A percentile compares a stretch with the other conserved stretches of the same genome.
Conservation (phyloP, 2,797 vertebrate species). For the Sphenodon punctatus region DNA sequence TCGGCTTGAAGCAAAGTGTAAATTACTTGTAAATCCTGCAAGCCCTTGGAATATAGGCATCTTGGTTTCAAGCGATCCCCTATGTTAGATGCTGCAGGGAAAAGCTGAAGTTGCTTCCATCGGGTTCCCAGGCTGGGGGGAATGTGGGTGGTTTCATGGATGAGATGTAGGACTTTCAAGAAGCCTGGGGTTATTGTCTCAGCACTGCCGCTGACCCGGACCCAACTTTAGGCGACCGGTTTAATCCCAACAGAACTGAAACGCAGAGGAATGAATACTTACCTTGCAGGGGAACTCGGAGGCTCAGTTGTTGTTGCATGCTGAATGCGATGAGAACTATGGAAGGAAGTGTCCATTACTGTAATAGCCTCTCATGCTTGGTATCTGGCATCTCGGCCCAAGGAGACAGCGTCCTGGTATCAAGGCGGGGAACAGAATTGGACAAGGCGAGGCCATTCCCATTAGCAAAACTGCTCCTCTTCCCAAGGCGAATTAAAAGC, state of each 20-base stretch:
- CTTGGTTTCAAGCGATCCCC: no score
- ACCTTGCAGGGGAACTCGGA: neutral
- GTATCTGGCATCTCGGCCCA: neutral
- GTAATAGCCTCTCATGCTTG: neutral
- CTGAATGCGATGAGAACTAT: no score
- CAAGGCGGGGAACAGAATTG: neutral
- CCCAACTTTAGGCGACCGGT: no score
- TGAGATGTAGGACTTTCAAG: neutral
- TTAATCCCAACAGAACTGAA: no score
- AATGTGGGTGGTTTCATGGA: neutral
- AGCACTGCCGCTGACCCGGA: accelerated
- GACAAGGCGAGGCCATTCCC: neutral
- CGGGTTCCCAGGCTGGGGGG: neutral
- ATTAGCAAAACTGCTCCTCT: neutral
- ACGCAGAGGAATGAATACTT: neutral
- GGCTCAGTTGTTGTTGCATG: neutral
- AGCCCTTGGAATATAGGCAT: no score
- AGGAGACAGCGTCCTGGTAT: neutral
- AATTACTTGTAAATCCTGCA: no score
- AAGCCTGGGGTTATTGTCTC: accelerated
- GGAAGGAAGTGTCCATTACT: no score
- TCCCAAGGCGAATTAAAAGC: neutral
- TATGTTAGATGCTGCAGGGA: no score
- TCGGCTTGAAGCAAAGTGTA: no score
- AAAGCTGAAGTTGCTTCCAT: no score